Conservation (phyloP, 2,113 vertebrate genomes). For the Cavia porcellus region DNA sequence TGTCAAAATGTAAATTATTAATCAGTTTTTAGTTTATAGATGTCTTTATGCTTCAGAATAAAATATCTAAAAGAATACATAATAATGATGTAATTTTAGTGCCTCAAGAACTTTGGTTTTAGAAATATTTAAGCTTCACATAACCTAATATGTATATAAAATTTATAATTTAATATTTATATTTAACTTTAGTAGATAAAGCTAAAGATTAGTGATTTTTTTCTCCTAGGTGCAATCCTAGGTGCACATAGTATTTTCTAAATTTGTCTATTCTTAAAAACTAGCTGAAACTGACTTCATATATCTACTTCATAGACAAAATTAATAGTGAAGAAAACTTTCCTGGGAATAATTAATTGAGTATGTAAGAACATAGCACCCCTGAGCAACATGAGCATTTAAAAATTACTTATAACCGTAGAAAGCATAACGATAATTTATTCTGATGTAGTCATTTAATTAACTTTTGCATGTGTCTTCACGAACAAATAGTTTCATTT, state of each 20-base stretch:
- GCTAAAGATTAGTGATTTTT: neutral
- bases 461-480: constrained; percentile 27
- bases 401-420: constrained; percentile 37
- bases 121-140: constrained; percentile 6
- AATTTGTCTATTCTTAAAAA: neutral
- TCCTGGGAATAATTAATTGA: constrained; percentile 60
- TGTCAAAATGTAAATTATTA: neutral
- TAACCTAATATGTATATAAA: neutral
- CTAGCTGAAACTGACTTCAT: constrained; percentile 12
- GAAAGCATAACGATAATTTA: constrained; percentile 53
- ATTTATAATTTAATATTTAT: neutral
- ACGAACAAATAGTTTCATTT: constrained; percentile 21
- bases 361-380: constrained; percentile 21
- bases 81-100: neutral
- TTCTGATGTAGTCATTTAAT: constrained; percentile 58
- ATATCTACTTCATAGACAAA: neutral
- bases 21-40: neutral
- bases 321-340: constrained; percentile 65
- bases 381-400: constrained; percentile 38
- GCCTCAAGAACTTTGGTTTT: neutral
- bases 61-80: neutral
- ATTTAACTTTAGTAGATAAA: neutral
- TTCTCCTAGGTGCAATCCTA: neutral
- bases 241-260: neutral
- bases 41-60: neutral